Percentiles rank a stretch among this genome's conserved stretches.
Conservation (phyloP, 2,888 invertebrate species). For the Drosophila subsilvestris region DNA sequence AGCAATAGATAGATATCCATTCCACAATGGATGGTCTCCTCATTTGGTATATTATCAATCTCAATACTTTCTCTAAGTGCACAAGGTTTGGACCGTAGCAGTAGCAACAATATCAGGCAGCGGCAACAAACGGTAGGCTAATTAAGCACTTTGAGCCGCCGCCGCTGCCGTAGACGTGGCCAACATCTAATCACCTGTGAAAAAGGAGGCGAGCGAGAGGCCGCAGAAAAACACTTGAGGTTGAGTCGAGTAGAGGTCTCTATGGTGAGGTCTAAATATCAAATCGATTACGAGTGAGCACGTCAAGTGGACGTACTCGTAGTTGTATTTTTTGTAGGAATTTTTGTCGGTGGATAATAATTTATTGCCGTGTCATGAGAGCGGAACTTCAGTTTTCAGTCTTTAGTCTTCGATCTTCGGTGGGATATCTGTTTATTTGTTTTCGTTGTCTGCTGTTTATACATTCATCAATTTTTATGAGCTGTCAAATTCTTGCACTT, state of each 20-base stretch:
- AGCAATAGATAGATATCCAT: no score
- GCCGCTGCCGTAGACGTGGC: constrained; percentile 45
- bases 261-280: constrained; percentile 65
- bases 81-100: constrained; percentile 6
- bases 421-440: constrained; percentile 16
- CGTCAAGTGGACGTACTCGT: constrained; percentile 47
- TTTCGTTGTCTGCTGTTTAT: constrained; percentile 32
- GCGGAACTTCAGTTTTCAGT: constrained; percentile 56
- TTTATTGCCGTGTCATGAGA: constrained; percentile 66
- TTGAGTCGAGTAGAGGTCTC: constrained; percentile 54
- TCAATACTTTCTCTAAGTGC: constrained; percentile 13
- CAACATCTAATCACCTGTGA: constrained; percentile 72
- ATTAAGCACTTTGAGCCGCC: constrained; percentile 50
- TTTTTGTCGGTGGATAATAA: constrained; percentile 48
- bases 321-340: constrained; percentile 7
- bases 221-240: constrained; percentile 24
- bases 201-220: constrained; percentile 43
- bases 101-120: constrained; percentile 18
- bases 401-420: constrained; percentile 6
- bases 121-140: constrained; percentile 49
- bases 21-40: no score
- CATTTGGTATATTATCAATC: no score
- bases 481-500: constrained; percentile 76
- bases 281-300: constrained; percentile 58
- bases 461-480: constrained; percentile 19